Base-by-base conservation (phyloP, 2,113 vertebrate species). In the Caranx melampygus region DNA sequence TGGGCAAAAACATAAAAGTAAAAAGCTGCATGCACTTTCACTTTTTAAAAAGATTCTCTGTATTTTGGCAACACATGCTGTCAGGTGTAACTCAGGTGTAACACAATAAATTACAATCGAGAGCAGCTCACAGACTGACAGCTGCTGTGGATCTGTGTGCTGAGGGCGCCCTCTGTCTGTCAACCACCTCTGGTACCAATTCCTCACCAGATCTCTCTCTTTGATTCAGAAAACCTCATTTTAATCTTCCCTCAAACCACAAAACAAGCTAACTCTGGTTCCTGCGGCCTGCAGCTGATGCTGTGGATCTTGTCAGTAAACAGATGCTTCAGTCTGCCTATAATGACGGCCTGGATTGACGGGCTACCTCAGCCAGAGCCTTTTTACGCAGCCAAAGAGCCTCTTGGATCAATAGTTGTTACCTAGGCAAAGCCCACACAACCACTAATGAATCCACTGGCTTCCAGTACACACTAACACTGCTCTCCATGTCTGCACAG, bases 381-480 rank as follows among this genome's bases (percentile, higher is more conserved):
- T 91, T 90, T 90, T 94, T 52, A 79, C 60, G 54, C 71, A 74
- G 90, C 75, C 73, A 84, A 83, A 86, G 85, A 90, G 87, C 81
- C 72, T 82, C 81, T 35, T 0, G 74, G 90, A 95, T 95, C 95
- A 91, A 95, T 95, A 93, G 79, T 61, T 75, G 82, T 90, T 92
- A 91, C 90, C 88, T 44, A 77, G 76, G 83, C 74, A 87, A 72
- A 92, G 90, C 88, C 92, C 92, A 83, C 91, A 92, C 73, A 82
- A 93, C 94, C 95, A 80, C 95, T 93, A 94, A 95, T 94, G 89
- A 94, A 95, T 93, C 89, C 85, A 70, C 71, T 83, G 91, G 80
- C 62, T 88, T 75, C 40, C 63, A 81, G 47, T 1, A 40, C 60
- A 59, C 69, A 42, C 58, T 54, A 52, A 63, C 9, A 0, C 72